Evolutionary conservation across 2,113 vertebrate genomes (phyloP), one percentile per base, ranked within the genome.

Genomic region (Sinocyclocheilus grahami): DNA sequence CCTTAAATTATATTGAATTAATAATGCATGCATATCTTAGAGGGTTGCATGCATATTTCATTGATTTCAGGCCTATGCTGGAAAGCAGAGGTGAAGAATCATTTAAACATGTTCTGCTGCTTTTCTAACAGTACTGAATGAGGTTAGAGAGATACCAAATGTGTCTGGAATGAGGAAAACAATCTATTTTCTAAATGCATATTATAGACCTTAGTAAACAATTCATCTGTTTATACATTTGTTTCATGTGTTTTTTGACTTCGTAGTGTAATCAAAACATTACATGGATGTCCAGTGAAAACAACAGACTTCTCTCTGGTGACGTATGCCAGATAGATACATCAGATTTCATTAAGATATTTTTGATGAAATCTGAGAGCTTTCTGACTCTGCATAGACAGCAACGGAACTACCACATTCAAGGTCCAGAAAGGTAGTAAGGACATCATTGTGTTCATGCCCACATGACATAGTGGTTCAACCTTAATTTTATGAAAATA

Each of bases 21-120:
- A 82, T 51, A 82, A 82, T 71, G 12, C 46, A 82, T 71, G 5
- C 18, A 12, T 80, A 80, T 30, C 63, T 82, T 63, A 30, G 79
- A 51, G 4, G n/a, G 8, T 5, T 69, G 18, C 39, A 82, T 82
- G 42, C 16, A 67, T 82, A 53, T 82, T 82, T 71, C 10, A 82
- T n/a, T 53, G 80, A 71, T 79, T 58, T 37, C 39, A 42, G 37
- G 42, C 22, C 20, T 48, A 65, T 46, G 24, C 42, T 65, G 58
- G 37, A 63, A 81, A 81, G 58, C 7, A 81, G 22, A 18, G 60
- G 42, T 82, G 39, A 48, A 82, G 42, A 82, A 24, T 67, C 16
- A 67, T 67, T 82, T 33, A 71, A 82, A 69, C 78, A 65, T 6
- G 63, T 12, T 12, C 14, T 5, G 11, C 80, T 27, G 63, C 39